These are phyloP conservation scores for Lynx canadensis DNA, from an alignment of 2,113 vertebrate species.

Conservation along the genomic window DNA sequence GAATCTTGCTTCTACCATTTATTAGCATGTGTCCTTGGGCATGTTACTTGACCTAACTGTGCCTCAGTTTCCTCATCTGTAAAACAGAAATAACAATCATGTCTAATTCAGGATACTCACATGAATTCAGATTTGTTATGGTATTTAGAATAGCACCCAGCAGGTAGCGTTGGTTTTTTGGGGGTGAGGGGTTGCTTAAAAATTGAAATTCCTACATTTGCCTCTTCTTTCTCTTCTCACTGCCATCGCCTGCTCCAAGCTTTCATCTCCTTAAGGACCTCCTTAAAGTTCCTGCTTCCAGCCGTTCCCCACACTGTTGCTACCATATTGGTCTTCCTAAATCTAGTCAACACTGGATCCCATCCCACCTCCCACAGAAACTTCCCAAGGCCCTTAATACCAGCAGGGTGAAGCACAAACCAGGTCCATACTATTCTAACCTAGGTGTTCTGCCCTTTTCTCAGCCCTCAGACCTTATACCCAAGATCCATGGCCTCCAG, in stretches of 20 bases:
- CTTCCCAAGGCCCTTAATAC: background rate
- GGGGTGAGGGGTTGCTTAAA: background rate
- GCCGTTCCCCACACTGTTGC: background rate
- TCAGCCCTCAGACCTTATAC: background rate
- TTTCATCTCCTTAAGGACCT: background rate
- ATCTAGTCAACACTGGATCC: background rate
- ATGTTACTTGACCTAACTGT: background rate
- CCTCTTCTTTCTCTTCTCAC: background rate
- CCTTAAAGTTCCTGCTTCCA: background rate
- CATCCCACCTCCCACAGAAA: background rate
- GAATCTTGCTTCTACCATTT: background rate
- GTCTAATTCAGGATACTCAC: background rate
- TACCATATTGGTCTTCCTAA: background rate
- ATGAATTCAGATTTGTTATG: background rate
- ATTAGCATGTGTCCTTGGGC: background rate
- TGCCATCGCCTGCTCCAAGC: background rate
- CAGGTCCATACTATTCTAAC: background rate
- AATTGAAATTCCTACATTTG: background rate
- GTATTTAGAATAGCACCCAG: background rate
- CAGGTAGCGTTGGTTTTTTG: background rate
- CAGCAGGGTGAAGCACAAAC: background rate
- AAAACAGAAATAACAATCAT: background rate
- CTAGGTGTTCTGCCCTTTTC: background rate
- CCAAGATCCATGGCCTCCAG: background rate
- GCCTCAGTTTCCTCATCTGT: background rate